These are phyloP conservation scores for Adelosebastes latens DNA, from an alignment of 2,797 vertebrate species.

Conservation along the genomic window DNA sequence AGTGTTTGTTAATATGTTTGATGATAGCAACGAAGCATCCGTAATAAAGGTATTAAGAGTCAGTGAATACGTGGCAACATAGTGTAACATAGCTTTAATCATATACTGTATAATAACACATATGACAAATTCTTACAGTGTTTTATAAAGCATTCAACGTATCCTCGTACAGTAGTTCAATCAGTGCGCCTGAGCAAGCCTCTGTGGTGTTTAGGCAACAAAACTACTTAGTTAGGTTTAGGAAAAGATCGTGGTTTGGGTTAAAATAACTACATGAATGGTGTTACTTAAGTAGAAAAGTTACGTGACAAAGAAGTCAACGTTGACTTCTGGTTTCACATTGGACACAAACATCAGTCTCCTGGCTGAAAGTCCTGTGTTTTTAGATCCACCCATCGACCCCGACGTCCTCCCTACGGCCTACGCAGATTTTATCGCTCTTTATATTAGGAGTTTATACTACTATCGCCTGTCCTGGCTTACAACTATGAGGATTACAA, in stretches of 20 bases:
- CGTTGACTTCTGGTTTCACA: background rate
- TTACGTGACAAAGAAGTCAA: background rate
- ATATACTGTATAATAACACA: background rate
- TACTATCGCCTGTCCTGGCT: background rate
- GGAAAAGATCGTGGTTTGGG: rapidly evolving
- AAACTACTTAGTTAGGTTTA: background rate
- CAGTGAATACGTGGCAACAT: background rate
- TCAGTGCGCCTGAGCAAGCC: background rate
- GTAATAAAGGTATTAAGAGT: background rate
- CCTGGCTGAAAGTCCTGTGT: background rate
- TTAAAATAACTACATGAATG: too few relatives aligned
- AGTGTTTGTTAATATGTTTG: background rate
- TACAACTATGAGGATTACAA: background rate
- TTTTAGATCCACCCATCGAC: background rate
- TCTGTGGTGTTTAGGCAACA: background rate
- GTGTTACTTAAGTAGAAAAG: background rate
- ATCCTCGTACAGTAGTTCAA: background rate
- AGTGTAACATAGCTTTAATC: background rate
- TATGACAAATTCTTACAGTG: background rate
- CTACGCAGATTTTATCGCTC: background rate
- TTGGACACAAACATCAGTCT: background rate
- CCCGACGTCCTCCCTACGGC: rapidly evolving
- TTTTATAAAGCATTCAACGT: background rate
- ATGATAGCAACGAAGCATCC: background rate
- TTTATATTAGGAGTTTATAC: background rate